These are phyloP conservation scores for Melipona beecheii DNA, from an alignment of 2,888 invertebrate genomes.

Conservation along the genomic window DNA sequence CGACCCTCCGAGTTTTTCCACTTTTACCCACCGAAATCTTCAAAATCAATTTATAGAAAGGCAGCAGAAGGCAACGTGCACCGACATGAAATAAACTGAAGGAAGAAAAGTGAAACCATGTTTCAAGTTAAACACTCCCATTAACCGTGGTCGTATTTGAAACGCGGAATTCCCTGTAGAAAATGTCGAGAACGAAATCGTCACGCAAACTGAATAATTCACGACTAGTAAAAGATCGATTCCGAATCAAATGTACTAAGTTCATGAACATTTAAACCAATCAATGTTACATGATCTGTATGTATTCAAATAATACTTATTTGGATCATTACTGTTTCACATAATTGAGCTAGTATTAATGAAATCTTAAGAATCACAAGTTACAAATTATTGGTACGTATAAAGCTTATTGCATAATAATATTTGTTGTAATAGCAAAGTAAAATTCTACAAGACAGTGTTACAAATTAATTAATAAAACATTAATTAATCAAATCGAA, in stretches of 20 bases:
- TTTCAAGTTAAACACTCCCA: not conserved
- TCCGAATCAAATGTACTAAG: not conserved
- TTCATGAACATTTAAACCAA: not conserved
- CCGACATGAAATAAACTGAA: not conserved
- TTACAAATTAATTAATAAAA: not conserved
- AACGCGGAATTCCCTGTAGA: conserved; percentile 1
- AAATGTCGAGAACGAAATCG: conserved; percentile 13
- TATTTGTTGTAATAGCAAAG: not conserved
- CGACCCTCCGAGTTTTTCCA: not conserved
- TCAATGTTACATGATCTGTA: conserved; percentile 2
- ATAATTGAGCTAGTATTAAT: not conserved
- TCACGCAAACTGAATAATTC: conserved; percentile 35
- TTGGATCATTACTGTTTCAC: not conserved
- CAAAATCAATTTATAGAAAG: not conserved
- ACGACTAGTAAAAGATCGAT: conserved; percentile 8
- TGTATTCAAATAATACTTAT: not conserved
- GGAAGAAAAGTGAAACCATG: not conserved
- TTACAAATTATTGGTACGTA: not conserved
- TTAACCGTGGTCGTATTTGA: conserved; percentile 2
- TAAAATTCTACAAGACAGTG: not conserved
- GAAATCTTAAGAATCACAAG: not conserved
- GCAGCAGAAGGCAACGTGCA: not conserved
- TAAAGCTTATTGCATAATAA: too few relatives aligned
- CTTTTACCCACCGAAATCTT: not conserved
- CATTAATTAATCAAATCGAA: not conserved